A percentile compares a stretch with the other conserved stretches of the same genome.
Conservation (phyloP, 2,113 vertebrate species). For the Amblyopsis rosae region DNA sequence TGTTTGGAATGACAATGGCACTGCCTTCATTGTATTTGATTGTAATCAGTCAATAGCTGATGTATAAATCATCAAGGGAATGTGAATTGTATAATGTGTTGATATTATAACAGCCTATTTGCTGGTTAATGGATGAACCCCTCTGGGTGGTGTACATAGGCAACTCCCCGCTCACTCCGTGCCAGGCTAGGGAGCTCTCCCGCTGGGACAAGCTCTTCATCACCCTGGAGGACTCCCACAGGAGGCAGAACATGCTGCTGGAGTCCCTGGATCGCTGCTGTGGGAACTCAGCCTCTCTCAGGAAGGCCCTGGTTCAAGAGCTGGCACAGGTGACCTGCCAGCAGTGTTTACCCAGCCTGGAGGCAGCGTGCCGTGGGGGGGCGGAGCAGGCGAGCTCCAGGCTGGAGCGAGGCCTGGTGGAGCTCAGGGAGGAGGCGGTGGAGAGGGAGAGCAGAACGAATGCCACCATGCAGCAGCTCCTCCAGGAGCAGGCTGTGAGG, state of each 20-base stretch:
- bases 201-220: constrained; percentile 93
- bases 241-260: constrained; percentile 88
- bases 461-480: constrained; percentile 44
- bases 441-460: constrained; percentile 60
- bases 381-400: constrained; percentile 33
- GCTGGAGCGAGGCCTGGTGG: constrained; percentile 36
- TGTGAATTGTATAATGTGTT: not conserved
- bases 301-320: constrained; percentile 42
- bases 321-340: constrained; percentile 40
- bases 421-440: constrained; percentile 43
- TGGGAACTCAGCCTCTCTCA: constrained; percentile 59
- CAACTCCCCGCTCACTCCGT: constrained; percentile 53
- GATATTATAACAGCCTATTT: not conserved
- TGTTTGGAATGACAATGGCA: no score
- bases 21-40: not conserved
- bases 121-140: constrained; percentile 2
- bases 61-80: not conserved
- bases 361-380: constrained; percentile 49
- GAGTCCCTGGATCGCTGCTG: constrained; percentile 76
- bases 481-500: constrained; percentile 29
- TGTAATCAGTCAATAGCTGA: not conserved
- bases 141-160: constrained; percentile 18
- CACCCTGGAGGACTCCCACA: constrained; percentile 89
- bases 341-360: constrained; percentile 39
- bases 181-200: constrained; percentile 72